Conservation (phyloP, 2,888 invertebrate genomes). For the Leucophenga montana region DNA sequence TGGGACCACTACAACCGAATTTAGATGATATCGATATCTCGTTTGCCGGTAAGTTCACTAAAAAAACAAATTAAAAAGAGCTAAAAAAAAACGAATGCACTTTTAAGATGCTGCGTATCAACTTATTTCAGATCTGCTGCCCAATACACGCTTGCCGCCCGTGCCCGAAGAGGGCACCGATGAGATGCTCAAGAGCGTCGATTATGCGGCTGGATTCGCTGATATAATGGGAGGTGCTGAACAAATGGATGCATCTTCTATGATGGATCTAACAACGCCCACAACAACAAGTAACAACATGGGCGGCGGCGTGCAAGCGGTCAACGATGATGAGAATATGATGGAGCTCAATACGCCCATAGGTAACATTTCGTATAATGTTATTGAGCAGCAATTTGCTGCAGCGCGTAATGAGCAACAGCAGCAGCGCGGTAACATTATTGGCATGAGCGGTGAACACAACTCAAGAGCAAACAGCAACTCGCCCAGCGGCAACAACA, state of each 20-base stretch:
- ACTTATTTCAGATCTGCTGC: conserved; percentile 68
- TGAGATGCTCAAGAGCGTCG: conserved; percentile 75
- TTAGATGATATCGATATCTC: conserved; percentile 93
- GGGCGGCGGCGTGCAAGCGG: conserved; percentile 12
- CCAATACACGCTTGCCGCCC: conserved; percentile 75
- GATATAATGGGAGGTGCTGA: conserved; percentile 60
- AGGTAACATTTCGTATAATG: conserved; percentile 60
- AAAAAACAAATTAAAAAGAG: neutral
- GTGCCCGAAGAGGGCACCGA: conserved; percentile 78
- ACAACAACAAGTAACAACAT: neutral
- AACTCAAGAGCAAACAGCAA: conserved; percentile 17
- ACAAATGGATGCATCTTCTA: conserved; percentile 64
- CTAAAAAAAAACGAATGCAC: conserved; percentile 50
- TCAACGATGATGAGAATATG: conserved; percentile 68
- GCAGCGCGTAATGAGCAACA: conserved; percentile 46
- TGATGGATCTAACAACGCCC: conserved; percentile 62
- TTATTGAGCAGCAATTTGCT: conserved; percentile 66
- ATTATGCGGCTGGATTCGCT: conserved; percentile 55
- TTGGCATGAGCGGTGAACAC: neutral
- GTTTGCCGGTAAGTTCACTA: conserved; percentile 78
- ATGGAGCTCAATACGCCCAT: conserved; percentile 69
- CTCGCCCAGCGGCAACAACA: neutral
- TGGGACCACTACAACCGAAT: conserved; percentile 97
- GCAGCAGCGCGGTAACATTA: conserved; percentile 36
- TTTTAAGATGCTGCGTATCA: neutral